Base-by-base conservation (phyloP, 2,888 invertebrate genomes). In the Eulithis prunata region DNA sequence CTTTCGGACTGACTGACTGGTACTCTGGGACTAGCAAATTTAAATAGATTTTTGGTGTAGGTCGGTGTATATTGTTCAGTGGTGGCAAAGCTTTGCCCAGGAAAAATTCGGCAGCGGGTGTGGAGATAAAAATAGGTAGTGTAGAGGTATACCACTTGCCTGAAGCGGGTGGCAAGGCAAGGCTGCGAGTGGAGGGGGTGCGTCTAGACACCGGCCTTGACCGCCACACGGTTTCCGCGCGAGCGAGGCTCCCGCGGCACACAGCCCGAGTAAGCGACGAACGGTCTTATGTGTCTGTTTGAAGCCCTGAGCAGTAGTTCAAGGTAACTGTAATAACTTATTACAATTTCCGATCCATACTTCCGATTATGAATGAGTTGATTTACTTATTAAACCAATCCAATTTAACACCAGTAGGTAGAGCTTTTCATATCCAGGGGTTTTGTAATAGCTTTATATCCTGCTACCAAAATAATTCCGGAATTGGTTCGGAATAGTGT, bases 201-300 rank as follows among this genome's bases (percentile, higher is more conserved):
- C 81, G 91, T 91, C 91, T 91, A 91, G 91, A 91, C 91, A 74
- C 69, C 82, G 90, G 91, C 91, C 92, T 91, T 91, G 91, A 91
- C 91, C 91, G 89, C 79, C 87, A 83, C 83, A 78, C 84, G 85
- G 90, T 90, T 91, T 91, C 89, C 91, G 91, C 88, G 89, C 89
- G 82, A 78, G 74, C 87, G 88, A 87, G 88, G 90, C 87, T 90
- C 87, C 71, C 65, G 75, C 87, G 90, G 86, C 89, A 88, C 84
- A 89, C 84, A 88, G 84, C 88, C 89, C 89, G 87, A 90, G 74
- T 90, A 82, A 63, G 52, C 64, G 63, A 70, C 75, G 67, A 70
- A 73, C 75, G 75, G 73, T 77, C 58, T 13, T 65, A 57, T 13
- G 13, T 53, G 43, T 55, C 7, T 62, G 38, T 49, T 36, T 28